These are phyloP conservation scores for Andrena trimmerana DNA, from an alignment of 2,888 invertebrate species.

Conservation along the genomic window DNA sequence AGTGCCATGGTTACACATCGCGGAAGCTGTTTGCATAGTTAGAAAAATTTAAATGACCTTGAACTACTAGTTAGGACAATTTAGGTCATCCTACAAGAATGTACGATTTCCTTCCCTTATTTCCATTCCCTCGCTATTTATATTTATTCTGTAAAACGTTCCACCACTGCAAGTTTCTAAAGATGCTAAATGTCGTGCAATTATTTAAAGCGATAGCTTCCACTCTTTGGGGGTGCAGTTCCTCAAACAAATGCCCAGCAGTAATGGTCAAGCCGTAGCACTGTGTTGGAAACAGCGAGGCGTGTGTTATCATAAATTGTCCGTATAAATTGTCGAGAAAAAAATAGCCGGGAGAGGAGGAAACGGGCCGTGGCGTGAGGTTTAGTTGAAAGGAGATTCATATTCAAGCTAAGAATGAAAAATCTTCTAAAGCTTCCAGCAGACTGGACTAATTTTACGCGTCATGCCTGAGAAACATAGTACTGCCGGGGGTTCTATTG, in stretches of 20 bases:
- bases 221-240: constrained; percentile 4
- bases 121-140: no score
- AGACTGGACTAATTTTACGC: constrained; percentile 67
- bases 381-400: constrained; percentile 56
- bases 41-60: no score
- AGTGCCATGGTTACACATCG: no score
- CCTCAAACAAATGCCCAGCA: constrained; percentile 29
- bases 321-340: constrained; percentile 37
- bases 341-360: constrained; percentile 8
- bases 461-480: constrained; percentile 68
- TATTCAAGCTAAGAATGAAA: constrained; percentile 64
- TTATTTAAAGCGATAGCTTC: neutral
- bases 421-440: constrained; percentile 63
- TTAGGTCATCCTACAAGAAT: no score
- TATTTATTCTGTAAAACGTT: no score
- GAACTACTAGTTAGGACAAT: no score
- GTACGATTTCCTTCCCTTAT: no score
- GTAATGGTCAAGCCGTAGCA: constrained; percentile 33
- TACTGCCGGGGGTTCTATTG: constrained; percentile 68
- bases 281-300: constrained; percentile 11
- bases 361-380: neutral
- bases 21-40: no score
- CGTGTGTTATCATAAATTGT: constrained; percentile 36
- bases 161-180: no score
- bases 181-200: constrained; percentile 20